A percentile compares a stretch with the other conserved stretches of the same genome.
phyloP scores from a whole-genome alignment of 2,113 vertebrate genomes.

The Herpetotheres cachinnans region DNA sequence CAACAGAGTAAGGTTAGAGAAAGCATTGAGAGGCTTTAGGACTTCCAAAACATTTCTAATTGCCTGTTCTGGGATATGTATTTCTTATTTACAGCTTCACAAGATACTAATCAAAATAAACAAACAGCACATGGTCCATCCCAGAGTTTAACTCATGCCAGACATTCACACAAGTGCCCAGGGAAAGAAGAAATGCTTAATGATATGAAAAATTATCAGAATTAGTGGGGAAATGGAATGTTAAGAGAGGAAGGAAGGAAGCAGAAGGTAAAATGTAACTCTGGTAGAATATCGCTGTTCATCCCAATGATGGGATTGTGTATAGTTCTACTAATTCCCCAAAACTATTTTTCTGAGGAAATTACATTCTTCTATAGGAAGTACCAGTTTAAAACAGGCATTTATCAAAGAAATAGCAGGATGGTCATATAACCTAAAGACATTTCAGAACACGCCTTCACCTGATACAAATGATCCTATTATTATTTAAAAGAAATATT shows the following conservation, averaged over 20 bases:
- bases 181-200: neutral
- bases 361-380: neutral
- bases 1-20: neutral
- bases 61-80: neutral
- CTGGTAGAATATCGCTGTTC: neutral
- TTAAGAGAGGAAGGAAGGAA: neutral
- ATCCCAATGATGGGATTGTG: neutral
- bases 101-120: neutral
- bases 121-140: neutral
- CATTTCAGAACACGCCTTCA: neutral
- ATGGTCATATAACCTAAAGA: neutral
- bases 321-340: neutral
- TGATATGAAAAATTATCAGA: neutral
- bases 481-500: neutral
- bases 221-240: neutral
- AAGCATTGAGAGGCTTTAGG: neutral
- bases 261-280: neutral
- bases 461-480: neutral
- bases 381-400: neutral
- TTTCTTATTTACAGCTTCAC: neutral
- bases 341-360: neutral
- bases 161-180: neutral
- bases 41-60: neutral
- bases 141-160: neutral
- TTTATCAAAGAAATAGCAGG: neutral